Conservation (phyloP, 2,113 vertebrate genomes). For the Larimichthys polyactis region DNA sequence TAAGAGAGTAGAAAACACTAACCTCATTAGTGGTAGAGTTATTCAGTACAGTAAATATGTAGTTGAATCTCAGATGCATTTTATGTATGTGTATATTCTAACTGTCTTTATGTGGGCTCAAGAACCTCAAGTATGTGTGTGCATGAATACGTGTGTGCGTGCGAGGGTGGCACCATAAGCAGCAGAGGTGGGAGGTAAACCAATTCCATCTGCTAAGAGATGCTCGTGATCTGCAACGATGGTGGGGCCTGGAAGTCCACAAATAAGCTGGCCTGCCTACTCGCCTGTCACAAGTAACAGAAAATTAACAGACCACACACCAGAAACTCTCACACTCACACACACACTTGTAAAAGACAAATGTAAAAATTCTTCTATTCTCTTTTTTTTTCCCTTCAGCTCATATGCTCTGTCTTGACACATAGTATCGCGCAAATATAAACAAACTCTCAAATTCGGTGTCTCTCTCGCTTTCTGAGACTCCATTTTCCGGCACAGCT, state of each 20-base stretch:
- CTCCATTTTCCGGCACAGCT: slow-evolving; percentile 9
- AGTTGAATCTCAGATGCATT: slow-evolving; percentile 13
- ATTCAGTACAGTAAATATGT: slow-evolving; percentile 22
- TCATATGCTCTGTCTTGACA: slow-evolving; percentile 12
- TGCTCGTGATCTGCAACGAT: slow-evolving; percentile 28
- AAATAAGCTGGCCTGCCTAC: slow-evolving; percentile 5
- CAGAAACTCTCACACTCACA: not conserved
- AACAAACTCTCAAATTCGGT: not conserved
- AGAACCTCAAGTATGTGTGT: not conserved
- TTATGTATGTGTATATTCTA: not conserved
- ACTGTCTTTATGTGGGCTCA: not conserved
- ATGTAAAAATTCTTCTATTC: not conserved
- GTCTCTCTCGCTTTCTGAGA: slow-evolving; percentile 1
- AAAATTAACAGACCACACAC: slow-evolving; percentile 29
- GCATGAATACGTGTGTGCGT: not conserved
- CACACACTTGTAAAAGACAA: not conserved
- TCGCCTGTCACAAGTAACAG: slow-evolving; percentile 25
- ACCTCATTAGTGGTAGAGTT: not conserved
- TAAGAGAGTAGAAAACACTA: slow-evolving; percentile 21
- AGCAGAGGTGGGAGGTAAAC: slow-evolving; percentile 44
- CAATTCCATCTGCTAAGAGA: slow-evolving; percentile 31
- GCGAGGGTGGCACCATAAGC: slow-evolving; percentile 13
- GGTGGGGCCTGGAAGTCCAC: not conserved
- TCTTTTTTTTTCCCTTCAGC: not conserved
- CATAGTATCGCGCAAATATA: slow-evolving; percentile 5